A percentile compares a stretch with the other conserved stretches of the same genome.
phyloP scores from a whole-genome alignment of 1,140 invertebrate species.

The Meloidogyne exigua region DNA sequence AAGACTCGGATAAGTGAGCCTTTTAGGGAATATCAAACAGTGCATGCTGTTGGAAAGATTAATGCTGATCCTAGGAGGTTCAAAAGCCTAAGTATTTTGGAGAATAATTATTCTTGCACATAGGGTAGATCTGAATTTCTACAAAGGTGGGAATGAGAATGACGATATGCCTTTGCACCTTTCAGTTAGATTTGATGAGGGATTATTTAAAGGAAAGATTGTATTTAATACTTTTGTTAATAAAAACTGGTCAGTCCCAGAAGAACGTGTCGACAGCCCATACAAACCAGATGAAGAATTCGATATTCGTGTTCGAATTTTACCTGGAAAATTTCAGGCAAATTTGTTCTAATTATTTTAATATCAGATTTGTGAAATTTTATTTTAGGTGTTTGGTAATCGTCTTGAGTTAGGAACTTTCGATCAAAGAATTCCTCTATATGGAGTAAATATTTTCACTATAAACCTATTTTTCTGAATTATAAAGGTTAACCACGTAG shows the following conservation, averaged over 20 bases:
- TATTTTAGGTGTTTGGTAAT: conserved; percentile 59
- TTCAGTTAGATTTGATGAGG: conserved; percentile 62
- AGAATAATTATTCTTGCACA: conserved; percentile 7
- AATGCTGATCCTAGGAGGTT: conserved; percentile 51
- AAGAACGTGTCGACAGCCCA: conserved; percentile 57
- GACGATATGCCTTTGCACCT: conserved; percentile 61
- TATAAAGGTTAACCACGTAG: conserved; percentile 55
- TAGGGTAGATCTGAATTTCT: conserved; percentile 63
- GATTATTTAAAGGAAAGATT: conserved; percentile 56
- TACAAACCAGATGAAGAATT: conserved; percentile 59
- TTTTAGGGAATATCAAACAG: conserved; percentile 60
- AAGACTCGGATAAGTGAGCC: conserved; percentile 62
- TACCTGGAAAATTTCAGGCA: conserved; percentile 59
- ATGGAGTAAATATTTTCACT: conserved; percentile 46
- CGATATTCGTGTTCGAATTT: conserved; percentile 60
- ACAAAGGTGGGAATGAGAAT: conserved; percentile 55
- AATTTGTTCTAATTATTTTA: not conserved
- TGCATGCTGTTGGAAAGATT: conserved; percentile 59
- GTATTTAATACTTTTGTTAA: conserved; percentile 61
- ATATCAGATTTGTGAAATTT: not conserved
- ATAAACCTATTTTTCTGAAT: not conserved
- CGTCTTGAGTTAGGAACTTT: conserved; percentile 57
- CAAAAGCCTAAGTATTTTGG: not conserved
- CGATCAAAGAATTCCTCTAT: conserved; percentile 53
- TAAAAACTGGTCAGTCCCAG: conserved; percentile 60